phyloP scores from a whole-genome alignment of 2,888 invertebrate species.

The Megaustenia siamemsis region DNA sequence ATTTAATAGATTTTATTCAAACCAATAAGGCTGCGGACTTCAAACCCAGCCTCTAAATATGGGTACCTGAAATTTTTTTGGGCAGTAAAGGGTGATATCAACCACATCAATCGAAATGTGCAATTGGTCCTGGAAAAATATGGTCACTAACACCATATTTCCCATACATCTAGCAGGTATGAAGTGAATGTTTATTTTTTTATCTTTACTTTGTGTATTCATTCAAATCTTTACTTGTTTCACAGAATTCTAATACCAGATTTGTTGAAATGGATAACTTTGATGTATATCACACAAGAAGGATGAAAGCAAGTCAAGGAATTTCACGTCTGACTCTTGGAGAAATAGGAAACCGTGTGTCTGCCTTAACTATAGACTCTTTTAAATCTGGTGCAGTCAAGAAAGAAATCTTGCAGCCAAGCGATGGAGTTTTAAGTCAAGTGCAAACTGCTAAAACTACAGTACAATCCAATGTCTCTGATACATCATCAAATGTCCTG shows the following conservation, averaged over 20 bases:
- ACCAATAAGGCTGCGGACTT: too few relatives aligned
- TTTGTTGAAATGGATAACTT: conserved; percentile 34
- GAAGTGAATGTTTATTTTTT: not conserved
- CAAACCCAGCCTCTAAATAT: too few relatives aligned
- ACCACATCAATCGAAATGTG: too few relatives aligned
- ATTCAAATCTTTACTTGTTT: not conserved
- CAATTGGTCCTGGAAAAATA: too few relatives aligned
- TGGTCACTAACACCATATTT: not conserved
- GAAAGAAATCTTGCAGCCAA: conserved; percentile 68
- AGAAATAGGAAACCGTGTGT: conserved; percentile 76
- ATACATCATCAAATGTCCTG: conserved; percentile 7
- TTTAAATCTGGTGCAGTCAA: conserved; percentile 66
- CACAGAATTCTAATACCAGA: conserved; percentile 12
- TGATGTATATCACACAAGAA: conserved; percentile 3
- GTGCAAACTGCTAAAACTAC: not conserved
- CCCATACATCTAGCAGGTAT: not conserved
- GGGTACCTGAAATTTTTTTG: too few relatives aligned
- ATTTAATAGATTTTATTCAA: too few relatives aligned
- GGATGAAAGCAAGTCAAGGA: conserved; percentile 44
- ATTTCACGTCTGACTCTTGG: conserved; percentile 71
- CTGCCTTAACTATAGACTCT: conserved; percentile 66
- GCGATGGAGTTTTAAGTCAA: conserved; percentile 32
- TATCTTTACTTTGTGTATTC: too few relatives aligned
- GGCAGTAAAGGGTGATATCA: too few relatives aligned
- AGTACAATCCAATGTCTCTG: not conserved